Evolutionary conservation across 2,888 invertebrate genomes (phyloP), one percentile per base, ranked within the genome.

Genomic region (Hemistola chrysoprasaria): DNA sequence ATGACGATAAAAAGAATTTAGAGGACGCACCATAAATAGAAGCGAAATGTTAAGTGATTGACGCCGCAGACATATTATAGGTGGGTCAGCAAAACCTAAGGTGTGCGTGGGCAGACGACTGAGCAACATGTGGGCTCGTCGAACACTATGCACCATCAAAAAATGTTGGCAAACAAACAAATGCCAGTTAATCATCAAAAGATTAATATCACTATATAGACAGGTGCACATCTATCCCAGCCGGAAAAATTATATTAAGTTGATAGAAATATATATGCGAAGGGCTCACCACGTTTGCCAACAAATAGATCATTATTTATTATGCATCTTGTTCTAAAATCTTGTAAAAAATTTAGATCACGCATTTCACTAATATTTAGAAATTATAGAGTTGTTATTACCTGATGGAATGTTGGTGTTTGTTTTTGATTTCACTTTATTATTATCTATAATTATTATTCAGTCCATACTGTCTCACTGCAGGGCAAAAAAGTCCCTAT

Each of bases 91-190:
- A 73, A 75, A 78, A 77, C 67, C 70, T 67, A 52, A 59, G 50
- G 57, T 59, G 56, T 50, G 78, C 77, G 82, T 83, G 75, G 82
- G 82, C 47, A 49, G 57, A 51, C 49, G 55, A 50, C 42, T 51
- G 59, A 50, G 53, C 49, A 45, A 52, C 55, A 48, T 49, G 56
- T 71, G 62, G 57, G 42, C 45, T 50, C 22, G 30, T 22, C 21
- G 28, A 48, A 10, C 25, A 53, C 21, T 39, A 36, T 39, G 41
- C 38, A 45, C 20, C 40, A 52, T 26, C 30, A 28, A 60, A 60
- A 63, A 54, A 40, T 62, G 36, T 54, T 70, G 68, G 66, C 67
- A 65, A 50, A 26, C 32, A 30, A 50, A 41, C 47, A 42, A 47
- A 50, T 50, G 39, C 51, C 35, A 44, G 47, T 40, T 40, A 39